phyloP scores from a whole-genome alignment of 1,140 invertebrate genomes.

The Hermetia illucens region DNA sequence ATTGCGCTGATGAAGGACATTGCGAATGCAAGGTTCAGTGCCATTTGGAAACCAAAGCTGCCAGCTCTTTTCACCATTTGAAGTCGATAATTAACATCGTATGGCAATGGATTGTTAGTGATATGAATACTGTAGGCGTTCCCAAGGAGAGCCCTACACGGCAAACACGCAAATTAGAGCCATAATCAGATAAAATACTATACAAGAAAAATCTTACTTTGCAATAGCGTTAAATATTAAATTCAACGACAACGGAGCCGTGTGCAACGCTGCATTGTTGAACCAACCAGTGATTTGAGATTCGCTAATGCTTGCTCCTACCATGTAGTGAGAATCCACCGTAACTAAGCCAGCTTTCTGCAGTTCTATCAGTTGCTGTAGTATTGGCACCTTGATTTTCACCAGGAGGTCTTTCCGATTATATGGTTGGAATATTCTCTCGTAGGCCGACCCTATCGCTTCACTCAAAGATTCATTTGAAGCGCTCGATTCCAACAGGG shows the following conservation, averaged over 20 bases:
- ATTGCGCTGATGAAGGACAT: slow-evolving; percentile 61
- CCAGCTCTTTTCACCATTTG: slow-evolving; percentile 34
- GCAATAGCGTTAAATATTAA: slow-evolving; percentile 47
- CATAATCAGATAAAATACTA: neutral
- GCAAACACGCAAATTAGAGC: neutral
- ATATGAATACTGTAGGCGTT: slow-evolving; percentile 37
- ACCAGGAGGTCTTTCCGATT: neutral
- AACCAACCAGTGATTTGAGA: slow-evolving; percentile 39
- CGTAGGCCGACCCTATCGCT: neutral
- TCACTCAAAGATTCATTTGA: neutral
- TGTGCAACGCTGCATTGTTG: slow-evolving; percentile 53
- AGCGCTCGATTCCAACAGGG: neutral
- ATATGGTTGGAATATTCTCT: neutral
- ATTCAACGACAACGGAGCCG: slow-evolving; percentile 46
- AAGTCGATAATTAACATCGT: slow-evolving; percentile 27
- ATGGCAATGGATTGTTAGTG: slow-evolving; percentile 54
- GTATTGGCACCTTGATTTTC: neutral
- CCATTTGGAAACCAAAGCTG: slow-evolving; percentile 44
- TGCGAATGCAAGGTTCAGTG: slow-evolving; percentile 47
- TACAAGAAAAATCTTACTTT: slow-evolving; percentile 9
- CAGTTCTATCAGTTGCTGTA: slow-evolving; percentile 19
- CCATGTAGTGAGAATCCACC: too few relatives aligned
- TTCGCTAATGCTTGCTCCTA: slow-evolving; percentile 31
- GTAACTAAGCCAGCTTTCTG: slow-evolving; percentile 29
- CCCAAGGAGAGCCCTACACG: slow-evolving; percentile 13